Evolutionary conservation across 2,797 vertebrate species (phyloP), one percentile per base, ranked within the genome.

Genomic region (Naso thynnoides): DNA sequence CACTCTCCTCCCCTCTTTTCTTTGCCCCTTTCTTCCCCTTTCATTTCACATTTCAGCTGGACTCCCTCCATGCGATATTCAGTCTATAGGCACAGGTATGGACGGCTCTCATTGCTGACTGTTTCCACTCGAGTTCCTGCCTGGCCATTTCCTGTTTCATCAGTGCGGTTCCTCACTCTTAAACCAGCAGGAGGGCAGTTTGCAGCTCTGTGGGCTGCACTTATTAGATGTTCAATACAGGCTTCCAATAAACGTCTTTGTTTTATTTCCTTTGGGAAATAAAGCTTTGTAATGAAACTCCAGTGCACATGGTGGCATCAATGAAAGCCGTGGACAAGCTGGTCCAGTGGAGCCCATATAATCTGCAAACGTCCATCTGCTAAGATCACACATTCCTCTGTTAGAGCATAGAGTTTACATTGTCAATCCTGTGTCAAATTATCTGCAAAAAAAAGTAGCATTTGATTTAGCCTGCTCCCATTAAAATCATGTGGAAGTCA

Each of bases 21-120:
- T 55, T 18, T 41, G 13, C 50, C 13, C 33, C 45, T 52, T 88
- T 14, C 76, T 66, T 94, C 93, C 14, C 50, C 78, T 88, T 88
- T 93, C 92, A 87, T 93, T 82, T 79, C 89, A 88, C 65, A 69
- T 93, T 92, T 85, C 95, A 95, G 92, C 94, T 88, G 97, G 96
- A 94, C 95, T 94, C 86, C 94, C 95, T 86, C 94, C 97, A 95
- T 97, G 97, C 93, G 97, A 97, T 94, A 96, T 97, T 94, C 97
- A 98, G 94, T 96, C 96, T 92, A 92, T 98, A 94, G 95, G 96
- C 93, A 92, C 96, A 98, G 97, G 97, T 98, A 99, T 86, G 96
- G 92, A 89, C 65, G 71, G 72, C 39, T 87, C 82, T 84, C 63
- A 31, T 49, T 75, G 81, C 83, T 60, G 73, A 83, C 76, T 81